Evolutionary conservation across 2,888 invertebrate species (phyloP).

Genomic region (Apodemia duryi): DNA sequence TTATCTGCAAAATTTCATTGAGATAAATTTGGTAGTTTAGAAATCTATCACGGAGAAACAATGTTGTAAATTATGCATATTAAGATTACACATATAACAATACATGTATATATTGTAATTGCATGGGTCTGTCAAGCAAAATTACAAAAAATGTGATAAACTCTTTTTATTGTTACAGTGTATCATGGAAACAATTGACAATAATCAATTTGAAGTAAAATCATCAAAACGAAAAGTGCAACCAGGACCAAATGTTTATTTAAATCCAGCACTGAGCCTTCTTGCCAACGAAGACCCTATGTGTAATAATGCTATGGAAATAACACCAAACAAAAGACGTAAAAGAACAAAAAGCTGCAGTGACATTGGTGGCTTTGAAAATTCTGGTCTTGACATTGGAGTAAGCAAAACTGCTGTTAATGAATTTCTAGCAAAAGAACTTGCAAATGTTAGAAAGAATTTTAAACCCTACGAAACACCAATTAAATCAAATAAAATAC

Average conservation of each 20-base stretch:
- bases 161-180: slow-evolving; percentile 30
- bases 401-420: slow-evolving; percentile 56
- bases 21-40: no score
- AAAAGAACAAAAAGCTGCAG: slow-evolving; percentile 57
- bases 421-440: slow-evolving; percentile 57
- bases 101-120: no score
- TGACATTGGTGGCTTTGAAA: slow-evolving; percentile 62
- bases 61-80: no score
- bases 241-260: slow-evolving; percentile 56
- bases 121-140: no score
- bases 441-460: slow-evolving; percentile 64
- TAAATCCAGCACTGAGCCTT: slow-evolving; percentile 68
- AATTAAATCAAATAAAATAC: slow-evolving; percentile 25
- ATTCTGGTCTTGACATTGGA: slow-evolving; percentile 63
- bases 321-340: slow-evolving; percentile 60
- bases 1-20: no score
- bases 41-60: no score
- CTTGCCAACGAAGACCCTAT: slow-evolving; percentile 70
- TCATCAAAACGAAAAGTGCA: slow-evolving; percentile 60
- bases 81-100: no score
- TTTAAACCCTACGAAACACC: slow-evolving; percentile 37
- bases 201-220: slow-evolving; percentile 70
- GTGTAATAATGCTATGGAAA: slow-evolving; percentile 73
- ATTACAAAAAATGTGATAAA: no score
- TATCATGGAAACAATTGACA: slow-evolving; percentile 59